Base-by-base conservation (phyloP, 2,113 vertebrate species). In the Onychostruthus taczanowskii region DNA sequence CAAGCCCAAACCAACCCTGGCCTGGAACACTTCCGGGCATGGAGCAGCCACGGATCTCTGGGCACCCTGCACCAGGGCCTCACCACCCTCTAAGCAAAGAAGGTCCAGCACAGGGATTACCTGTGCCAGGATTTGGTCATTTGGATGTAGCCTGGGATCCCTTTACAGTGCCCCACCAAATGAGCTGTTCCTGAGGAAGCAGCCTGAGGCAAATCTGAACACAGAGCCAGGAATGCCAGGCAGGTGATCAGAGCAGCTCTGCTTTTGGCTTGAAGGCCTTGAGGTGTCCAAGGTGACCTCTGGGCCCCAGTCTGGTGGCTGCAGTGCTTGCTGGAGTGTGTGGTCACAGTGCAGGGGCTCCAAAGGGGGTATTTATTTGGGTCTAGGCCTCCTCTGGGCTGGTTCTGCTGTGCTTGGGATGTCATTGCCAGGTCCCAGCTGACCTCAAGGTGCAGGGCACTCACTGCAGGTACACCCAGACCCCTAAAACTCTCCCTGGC, bases 1-100 rank as follows among this genome's bases (percentile, higher is more conserved):
- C 59, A 44, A 74, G 33, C 20, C 53, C 11, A 0, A 0, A 53
- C 33, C 69, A 82, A 0, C 11, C 11, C 33, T 41, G 37, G 19
- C 11, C 53, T 53, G 56, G 39, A 13, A 7, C 13, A 24, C 7
- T 44, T 8, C 33, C 61, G 68, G 61, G 28, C 39, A n/a, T 61
- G 52, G 16, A 33, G 46, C 77, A 89, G 19, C 16, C 77, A n/a
- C 33, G 24, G 46, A 39, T 4, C 37, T n/a, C 52, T 33, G 68
- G 33, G 23, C 23, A 46, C 3, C 43, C 28, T 82, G 61, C 30
- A 33, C 53, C 62, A 82, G 28, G 1, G 7, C 46, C 28, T n/a
- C 3, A 0, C 0, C 53, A 26, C 13, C 7, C 30, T 30, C 16
- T 2, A 8, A 39, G 27, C 4, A 22, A 44, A 59, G 46, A 70